These are phyloP conservation scores for Drosophila baimaii DNA, from an alignment of 1,140 invertebrate genomes.

Conservation along the genomic window DNA sequence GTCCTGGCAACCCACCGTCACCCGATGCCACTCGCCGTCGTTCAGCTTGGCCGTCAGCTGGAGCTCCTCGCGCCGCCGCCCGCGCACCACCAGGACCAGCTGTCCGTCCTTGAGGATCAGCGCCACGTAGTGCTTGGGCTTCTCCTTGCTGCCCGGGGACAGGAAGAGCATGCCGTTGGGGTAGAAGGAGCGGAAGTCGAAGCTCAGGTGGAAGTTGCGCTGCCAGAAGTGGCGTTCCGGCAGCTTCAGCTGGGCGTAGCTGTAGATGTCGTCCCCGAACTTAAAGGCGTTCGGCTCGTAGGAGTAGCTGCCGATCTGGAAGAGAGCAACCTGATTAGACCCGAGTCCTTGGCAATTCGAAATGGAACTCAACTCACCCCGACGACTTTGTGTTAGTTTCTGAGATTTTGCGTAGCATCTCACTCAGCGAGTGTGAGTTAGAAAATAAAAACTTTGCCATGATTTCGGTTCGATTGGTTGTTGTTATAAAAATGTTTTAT, in stretches of 20 bases:
- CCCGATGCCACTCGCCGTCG: conserved; percentile 94
- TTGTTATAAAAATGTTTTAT: conserved; percentile 69
- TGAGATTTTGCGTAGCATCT: conserved; percentile 60
- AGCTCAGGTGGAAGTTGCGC: conserved; percentile 90
- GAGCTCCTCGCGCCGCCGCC: conserved; percentile 88
- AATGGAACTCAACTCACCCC: conserved; percentile 72
- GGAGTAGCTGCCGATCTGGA: conserved; percentile 89
- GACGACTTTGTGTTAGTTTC: conserved; percentile 82
- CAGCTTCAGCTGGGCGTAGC: conserved; percentile 89
- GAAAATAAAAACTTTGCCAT: conserved; percentile 66
- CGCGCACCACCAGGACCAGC: conserved; percentile 88
- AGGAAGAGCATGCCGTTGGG: conserved; percentile 92
- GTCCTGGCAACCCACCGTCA: conserved; percentile 87
- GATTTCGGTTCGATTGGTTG: conserved; percentile 42
- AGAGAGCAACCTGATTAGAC: conserved; percentile 37
- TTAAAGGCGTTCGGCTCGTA: conserved; percentile 92
- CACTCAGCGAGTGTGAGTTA: conserved; percentile 54
- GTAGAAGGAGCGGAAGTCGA: conserved; percentile 94
- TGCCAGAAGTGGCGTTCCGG: conserved; percentile 88
- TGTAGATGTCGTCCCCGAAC: conserved; percentile 92
- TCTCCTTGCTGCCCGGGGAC: conserved; percentile 88
- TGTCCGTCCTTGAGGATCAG: conserved; percentile 90
- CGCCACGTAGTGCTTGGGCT: conserved; percentile 89
- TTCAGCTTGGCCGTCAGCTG: conserved; percentile 87
- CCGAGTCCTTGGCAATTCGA: conserved; percentile 3